These are phyloP conservation scores for Diarsia dahlii DNA, from an alignment of 2,888 invertebrate genomes.

Conservation along the genomic window DNA sequence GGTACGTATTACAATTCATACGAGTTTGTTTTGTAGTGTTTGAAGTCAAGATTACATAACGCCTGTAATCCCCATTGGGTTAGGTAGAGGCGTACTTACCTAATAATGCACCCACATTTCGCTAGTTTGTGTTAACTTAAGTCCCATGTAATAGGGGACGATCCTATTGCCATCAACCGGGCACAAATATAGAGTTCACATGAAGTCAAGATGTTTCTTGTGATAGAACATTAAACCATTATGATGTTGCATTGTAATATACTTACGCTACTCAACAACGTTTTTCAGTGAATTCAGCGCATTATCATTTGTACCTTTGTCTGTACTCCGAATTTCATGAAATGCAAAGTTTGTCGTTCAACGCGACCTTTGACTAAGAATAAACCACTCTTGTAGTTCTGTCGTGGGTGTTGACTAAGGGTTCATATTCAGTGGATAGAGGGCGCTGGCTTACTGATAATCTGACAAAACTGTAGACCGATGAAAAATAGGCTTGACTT, in stretches of 20 bases:
- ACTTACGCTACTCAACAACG: not conserved
- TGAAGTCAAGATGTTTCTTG: not conserved
- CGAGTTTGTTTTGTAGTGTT: constrained; percentile 9
- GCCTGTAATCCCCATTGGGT: too few relatives aligned
- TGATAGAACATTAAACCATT: not conserved
- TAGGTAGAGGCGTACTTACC: too few relatives aligned
- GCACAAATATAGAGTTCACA: too few relatives aligned
- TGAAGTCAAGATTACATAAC: not conserved
- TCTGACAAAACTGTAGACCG: not conserved
- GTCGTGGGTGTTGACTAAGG: not conserved
- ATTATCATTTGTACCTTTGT: constrained; percentile 1
- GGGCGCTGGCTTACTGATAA: not conserved
- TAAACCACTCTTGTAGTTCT: constrained; percentile 3
- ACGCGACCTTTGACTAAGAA: not conserved
- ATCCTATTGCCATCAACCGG: too few relatives aligned
- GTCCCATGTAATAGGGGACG: too few relatives aligned
- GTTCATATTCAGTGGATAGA: not conserved
- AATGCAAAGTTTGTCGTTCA: constrained; percentile 17
- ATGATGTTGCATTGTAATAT: not conserved
- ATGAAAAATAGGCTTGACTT: too few relatives aligned
- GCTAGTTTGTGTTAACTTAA: too few relatives aligned
- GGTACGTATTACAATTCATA: constrained; percentile 3
- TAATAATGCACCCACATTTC: too few relatives aligned
- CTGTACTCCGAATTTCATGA: constrained; percentile 26
- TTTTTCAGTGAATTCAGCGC: not conserved